Evolutionary conservation across 2,797 vertebrate species (phyloP), one percentile per base, ranked within the genome.

Genomic region (Helarctos malayanus): DNA sequence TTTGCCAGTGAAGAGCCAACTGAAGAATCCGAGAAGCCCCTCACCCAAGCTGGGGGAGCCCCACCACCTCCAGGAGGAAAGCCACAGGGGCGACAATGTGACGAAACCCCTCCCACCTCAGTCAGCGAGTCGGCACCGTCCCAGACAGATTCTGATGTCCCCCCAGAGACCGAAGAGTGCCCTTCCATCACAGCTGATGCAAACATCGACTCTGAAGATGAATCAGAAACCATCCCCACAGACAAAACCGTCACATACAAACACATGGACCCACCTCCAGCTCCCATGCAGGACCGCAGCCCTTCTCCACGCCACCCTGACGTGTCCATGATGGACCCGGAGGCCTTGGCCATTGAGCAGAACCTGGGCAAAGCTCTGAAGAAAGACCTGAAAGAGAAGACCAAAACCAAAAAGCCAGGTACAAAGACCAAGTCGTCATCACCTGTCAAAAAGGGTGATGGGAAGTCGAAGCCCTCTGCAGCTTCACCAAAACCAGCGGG

Each of bases 171-270:
- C 0, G 99, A 99, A 95, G 99, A 99, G 96, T 99, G 99, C 73
- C 99, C 99, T 84, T 99, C 99, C 86, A 99, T 99, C 98, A 99
- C 99, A 96, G 99, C 99, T 38, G 99, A 99, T 98, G 99, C 99
- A 92, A 99, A 99, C 97, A 99, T 99, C 80, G 99, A 99, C 98
- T 99, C 99, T 0, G 99, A 99, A 98, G 99, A 99, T 45, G 99
- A 99, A 94, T 99, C 99, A 0, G 99, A 99, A 98, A 99, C 99
- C 85, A 99, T 99, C 92, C 99, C 99, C 0, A 99, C 99, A 0
- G 99, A 99, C 98, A 99, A 99, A 98, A 99, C 99, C 0, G 99
- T 99, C 97, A 99, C 99, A 0, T 99, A 99, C 98, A 99, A 99
- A 95, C 99, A 99, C 92, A 99, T 99, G 49, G 99, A 99, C 93